Base-by-base conservation (phyloP, 2,888 invertebrate species). In the Drosophila mimetica region DNA sequence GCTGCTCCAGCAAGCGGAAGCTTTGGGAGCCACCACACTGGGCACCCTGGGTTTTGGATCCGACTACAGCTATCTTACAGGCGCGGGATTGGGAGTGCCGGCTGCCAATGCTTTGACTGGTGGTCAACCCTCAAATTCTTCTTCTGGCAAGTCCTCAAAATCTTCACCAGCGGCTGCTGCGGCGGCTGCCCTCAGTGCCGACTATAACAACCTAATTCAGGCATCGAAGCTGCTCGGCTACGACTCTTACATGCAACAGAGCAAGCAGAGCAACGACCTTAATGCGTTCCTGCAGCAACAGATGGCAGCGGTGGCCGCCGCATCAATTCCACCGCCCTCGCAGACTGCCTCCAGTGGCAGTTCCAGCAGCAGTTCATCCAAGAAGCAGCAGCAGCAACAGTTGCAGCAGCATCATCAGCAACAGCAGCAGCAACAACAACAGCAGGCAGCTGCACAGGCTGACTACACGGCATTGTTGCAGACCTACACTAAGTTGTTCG, bases 1-100 rank as follows among this genome's bases (percentile, higher is more conserved):
- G 14, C 67, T 92, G 36, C 70, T 92, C 60, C 92, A 92, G 64
- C 92, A 92, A 70, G 92, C 92, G 0, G 91, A 92, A 61, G 91
- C 91, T 1, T 66, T 91, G 59, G 91, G 91, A 0, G 91, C 91
- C 22, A 91, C 91, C 2, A 92, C 91, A 3, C 67, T 92, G 47
- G 91, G 92, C 7, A 91, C 91, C 0, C 64, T 91, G 14, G 91
- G 91, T 5, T 90, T 91, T 71, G 90, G 90, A 1, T 78, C 90
- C 2, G 91, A 91, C 63, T 90, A 91, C 41, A 90, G 90, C 28
- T 91, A 91, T 66, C 66, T 91, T 30, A 89, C 90, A 1, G 89
- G 90, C n/a, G 80, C 79, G 6, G 79, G 80, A 16, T 34, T 77
- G 11, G 77, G 73, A n/a, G 44, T 74, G 16, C 72, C 72, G 16